phyloP scores from a whole-genome alignment of 2,113 vertebrate species.

The Protomyctophum bolini region DNA sequence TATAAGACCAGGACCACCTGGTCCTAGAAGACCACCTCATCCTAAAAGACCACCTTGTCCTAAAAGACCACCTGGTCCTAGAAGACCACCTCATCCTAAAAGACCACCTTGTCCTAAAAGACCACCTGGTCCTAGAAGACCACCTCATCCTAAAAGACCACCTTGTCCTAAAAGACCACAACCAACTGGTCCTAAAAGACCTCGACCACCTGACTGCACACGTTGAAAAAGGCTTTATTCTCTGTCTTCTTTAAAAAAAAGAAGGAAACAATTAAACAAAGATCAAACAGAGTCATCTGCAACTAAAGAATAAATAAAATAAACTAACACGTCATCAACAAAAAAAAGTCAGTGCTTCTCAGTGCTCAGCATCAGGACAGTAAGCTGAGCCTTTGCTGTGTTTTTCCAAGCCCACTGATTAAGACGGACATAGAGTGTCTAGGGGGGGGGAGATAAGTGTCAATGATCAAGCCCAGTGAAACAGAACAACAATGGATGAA shows the following conservation, averaged over 20 bases:
- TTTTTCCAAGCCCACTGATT: slow-evolving; percentile 49
- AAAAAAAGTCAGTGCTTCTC: slow-evolving; percentile 59
- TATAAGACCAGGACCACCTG: too few species aligned
- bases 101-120: slow-evolving; percentile 79
- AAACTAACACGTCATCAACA: slow-evolving; percentile 62
- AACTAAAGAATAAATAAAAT: slow-evolving; percentile 47
- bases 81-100: too few species aligned
- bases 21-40: slow-evolving; percentile 80
- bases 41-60: slow-evolving; percentile 77
- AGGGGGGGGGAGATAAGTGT: neutral
- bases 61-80: slow-evolving; percentile 80
- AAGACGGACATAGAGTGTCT: slow-evolving; percentile 34
- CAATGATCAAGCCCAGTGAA: neutral
- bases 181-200: too few species aligned
- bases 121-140: too few species aligned
- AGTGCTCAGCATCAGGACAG: slow-evolving; percentile 34
- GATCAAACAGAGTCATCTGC: slow-evolving; percentile 76
- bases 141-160: too few species aligned
- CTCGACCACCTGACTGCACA: too few species aligned
- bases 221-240: slow-evolving; percentile 65
- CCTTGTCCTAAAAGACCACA: slow-evolving; percentile 78
- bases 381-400: slow-evolving; percentile 56
- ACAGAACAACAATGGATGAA: slow-evolving; percentile 22
- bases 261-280: slow-evolving; percentile 62
- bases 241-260: slow-evolving; percentile 60